phyloP scores from a whole-genome alignment of 30 jellyfish, hydroid and myxozoan species.

The Mastigias papua region DNA sequence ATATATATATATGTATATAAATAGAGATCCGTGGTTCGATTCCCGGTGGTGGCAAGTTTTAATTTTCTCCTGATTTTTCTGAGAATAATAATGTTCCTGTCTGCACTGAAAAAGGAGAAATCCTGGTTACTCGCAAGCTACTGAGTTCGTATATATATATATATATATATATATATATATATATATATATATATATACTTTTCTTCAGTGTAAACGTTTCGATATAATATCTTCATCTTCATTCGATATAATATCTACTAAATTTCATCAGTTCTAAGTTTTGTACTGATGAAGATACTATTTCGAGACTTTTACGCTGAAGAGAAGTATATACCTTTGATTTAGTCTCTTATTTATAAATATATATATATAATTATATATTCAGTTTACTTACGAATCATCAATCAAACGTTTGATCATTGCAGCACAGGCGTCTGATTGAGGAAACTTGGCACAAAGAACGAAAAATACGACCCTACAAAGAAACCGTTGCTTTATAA shows the following conservation, averaged over 20 bases:
- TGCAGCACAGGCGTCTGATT: not conserved
- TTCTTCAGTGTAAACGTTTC: no score
- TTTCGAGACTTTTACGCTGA: not conserved
- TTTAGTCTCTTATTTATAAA: not conserved
- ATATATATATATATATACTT: no score
- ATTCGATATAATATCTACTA: not conserved
- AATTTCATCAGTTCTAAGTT: not conserved
- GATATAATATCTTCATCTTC: not conserved
- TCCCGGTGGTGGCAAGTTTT: no score
- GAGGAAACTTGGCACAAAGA: conserved; percentile 20
- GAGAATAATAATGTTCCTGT: no score
- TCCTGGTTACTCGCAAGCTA: no score
- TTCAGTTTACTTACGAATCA: not conserved
- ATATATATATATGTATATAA: no score
- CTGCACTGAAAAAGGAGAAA: no score
- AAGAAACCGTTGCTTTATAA: not conserved
- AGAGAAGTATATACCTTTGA: not conserved
- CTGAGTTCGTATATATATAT: no score
- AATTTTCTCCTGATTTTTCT: no score
- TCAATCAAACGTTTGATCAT: not conserved
- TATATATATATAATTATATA: no score
- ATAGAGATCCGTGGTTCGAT: no score
- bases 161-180: no score
- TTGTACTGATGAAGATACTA: not conserved
- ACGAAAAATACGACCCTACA: conserved; percentile 7